Conservation (phyloP, 2,888 invertebrate genomes). For the Ophioninae sp. region DNA sequence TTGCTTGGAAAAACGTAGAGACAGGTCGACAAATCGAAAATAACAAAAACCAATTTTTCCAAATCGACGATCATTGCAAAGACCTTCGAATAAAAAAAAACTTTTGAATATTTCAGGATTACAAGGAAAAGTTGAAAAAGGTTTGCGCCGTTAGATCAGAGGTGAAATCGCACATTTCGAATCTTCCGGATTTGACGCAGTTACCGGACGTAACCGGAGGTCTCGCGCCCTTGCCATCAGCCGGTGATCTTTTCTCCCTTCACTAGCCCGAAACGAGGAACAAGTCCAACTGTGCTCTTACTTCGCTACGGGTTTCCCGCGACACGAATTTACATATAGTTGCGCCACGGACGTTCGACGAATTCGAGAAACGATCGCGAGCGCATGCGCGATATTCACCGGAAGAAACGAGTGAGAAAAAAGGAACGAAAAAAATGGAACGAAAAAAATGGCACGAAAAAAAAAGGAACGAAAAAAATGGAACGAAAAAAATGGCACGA, state of each 20-base stretch:
- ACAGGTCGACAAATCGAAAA: not conserved
- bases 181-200: slow-evolving; percentile 95
- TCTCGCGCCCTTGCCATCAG: slow-evolving; percentile 95
- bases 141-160: slow-evolving; percentile 93
- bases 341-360: slow-evolving; percentile 30
- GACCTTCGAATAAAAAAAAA: not conserved
- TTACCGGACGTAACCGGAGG: slow-evolving; percentile 96
- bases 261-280: slow-evolving; percentile 75
- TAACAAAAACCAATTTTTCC: not conserved
- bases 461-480: slow-evolving; percentile 5
- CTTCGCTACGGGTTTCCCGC: slow-evolving; percentile 57
- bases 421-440: slow-evolving; percentile 3
- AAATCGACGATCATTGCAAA: not conserved
- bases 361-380: slow-evolving; percentile 1
- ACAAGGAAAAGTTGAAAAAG: slow-evolving; percentile 93
- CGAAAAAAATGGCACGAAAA: not conserved
- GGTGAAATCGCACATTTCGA: slow-evolving; percentile 95
- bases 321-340: slow-evolving; percentile 53
- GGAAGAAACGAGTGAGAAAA: slow-evolving; percentile 13
- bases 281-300: slow-evolving; percentile 59
- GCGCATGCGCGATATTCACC: slow-evolving; percentile 33
- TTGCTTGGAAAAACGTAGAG: no score
- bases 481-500: no score
- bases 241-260: slow-evolving; percentile 95
- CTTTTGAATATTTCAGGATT: slow-evolving; percentile 86